Evolutionary conservation across 2,888 invertebrate genomes (phyloP).

Genomic region (Harpagoxenus sublaevis): DNA sequence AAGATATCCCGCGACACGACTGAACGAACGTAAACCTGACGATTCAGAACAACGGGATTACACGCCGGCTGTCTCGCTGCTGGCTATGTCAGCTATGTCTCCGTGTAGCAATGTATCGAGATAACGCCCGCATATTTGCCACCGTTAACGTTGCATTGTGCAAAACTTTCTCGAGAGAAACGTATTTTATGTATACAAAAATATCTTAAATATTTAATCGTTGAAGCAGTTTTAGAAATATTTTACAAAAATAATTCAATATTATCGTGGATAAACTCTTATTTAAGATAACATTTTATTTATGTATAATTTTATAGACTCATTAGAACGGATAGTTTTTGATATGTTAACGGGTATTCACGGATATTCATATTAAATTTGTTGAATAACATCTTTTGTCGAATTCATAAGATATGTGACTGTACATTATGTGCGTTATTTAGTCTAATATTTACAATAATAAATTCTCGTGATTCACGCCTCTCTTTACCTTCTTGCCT

Average conservation of each 20-base stretch:
- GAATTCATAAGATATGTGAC: neutral
- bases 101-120: neutral
- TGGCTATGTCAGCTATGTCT: neutral
- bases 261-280: neutral
- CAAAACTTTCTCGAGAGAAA: neutral
- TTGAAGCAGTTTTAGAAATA: neutral
- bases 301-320: neutral
- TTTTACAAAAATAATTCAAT: neutral
- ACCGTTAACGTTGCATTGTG: neutral
- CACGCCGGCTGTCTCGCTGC: slow-evolving; percentile 20
- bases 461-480: neutral
- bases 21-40: slow-evolving; percentile 63
- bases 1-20: slow-evolving; percentile 60
- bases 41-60: slow-evolving; percentile 39
- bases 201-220: neutral
- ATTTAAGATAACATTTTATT: neutral
- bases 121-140: neutral
- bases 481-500: neutral
- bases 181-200: neutral
- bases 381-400: neutral
- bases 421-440: slow-evolving; percentile 1
- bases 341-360: neutral
- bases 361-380: neutral
- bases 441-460: neutral
- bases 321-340: neutral